These are phyloP conservation scores for Pammene aurita DNA, from an alignment of 2,888 invertebrate genomes.

Conservation along the genomic window DNA sequence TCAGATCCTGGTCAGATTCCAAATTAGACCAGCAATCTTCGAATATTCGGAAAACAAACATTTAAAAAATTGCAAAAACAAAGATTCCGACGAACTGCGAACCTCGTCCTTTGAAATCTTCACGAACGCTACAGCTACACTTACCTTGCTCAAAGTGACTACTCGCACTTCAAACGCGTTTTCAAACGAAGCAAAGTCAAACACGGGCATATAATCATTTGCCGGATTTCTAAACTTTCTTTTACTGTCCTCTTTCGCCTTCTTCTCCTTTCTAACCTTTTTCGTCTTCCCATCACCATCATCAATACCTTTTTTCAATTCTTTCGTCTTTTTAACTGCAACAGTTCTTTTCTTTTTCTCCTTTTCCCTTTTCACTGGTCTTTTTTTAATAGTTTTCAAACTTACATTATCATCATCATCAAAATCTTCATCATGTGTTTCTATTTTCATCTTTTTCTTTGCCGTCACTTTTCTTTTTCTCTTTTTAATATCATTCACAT, in stretches of 20 bases:
- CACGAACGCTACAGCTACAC: too few relatives aligned
- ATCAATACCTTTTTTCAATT: background rate
- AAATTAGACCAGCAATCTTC: too few relatives aligned
- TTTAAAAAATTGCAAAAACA: too few relatives aligned
- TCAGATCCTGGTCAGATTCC: too few relatives aligned
- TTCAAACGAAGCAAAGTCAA: conserved; percentile 13
- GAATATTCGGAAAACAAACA: too few relatives aligned
- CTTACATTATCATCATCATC: background rate
- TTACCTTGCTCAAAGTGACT: conserved; percentile 9
- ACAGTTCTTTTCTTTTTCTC: background rate
- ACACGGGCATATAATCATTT: conserved; percentile 14
- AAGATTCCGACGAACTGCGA: too few relatives aligned
- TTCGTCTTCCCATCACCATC: background rate
- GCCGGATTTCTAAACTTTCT: conserved; percentile 11
- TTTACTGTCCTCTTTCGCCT: background rate
- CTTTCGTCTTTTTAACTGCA: background rate
- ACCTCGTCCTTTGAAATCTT: too few relatives aligned
- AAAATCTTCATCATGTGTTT: background rate
- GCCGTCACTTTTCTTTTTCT: background rate
- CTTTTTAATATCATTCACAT: background rate
- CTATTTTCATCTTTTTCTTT: background rate
- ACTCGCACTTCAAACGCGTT: background rate
- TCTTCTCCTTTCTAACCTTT: background rate
- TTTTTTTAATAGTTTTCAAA: background rate
- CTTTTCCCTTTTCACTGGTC: background rate